Percentiles rank a stretch among this genome's conserved stretches.
phyloP scores from a whole-genome alignment of 2,797 vertebrate species.

The Pipistrellus pipistrellus region DNA sequence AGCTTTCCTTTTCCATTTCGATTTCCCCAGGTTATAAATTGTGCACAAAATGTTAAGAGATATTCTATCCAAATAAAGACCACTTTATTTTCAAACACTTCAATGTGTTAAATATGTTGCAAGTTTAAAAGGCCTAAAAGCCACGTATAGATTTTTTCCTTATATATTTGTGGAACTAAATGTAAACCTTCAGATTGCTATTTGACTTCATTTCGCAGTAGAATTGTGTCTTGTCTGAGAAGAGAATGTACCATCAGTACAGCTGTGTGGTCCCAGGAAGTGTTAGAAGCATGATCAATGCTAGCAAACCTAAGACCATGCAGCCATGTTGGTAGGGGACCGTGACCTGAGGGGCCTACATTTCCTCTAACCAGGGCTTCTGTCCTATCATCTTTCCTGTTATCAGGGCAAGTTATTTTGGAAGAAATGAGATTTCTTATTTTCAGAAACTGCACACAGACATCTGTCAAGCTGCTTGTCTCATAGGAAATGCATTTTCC shows the following conservation, averaged over 20 bases:
- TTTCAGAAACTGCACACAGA: background rate
- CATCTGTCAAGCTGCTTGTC: background rate
- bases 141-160: background rate
- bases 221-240: background rate
- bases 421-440: background rate
- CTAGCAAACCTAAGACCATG: background rate
- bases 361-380: background rate
- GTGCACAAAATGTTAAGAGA: background rate
- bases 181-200: background rate
- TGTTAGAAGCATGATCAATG: background rate
- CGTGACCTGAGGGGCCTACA: background rate
- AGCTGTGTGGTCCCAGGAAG: background rate
- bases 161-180: background rate
- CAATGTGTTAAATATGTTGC: background rate
- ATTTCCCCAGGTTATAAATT: background rate
- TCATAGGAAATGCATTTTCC: background rate
- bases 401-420: background rate
- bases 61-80: background rate
- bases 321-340: background rate
- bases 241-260: background rate
- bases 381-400: background rate
- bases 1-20: background rate
- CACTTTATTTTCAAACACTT: background rate
- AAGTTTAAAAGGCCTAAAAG: background rate
- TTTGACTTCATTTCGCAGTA: background rate